Evolutionary conservation across 37 sponge, comb jelly and placozoan genomes (phyloP).

Genomic region (Crambe crambe): DNA sequence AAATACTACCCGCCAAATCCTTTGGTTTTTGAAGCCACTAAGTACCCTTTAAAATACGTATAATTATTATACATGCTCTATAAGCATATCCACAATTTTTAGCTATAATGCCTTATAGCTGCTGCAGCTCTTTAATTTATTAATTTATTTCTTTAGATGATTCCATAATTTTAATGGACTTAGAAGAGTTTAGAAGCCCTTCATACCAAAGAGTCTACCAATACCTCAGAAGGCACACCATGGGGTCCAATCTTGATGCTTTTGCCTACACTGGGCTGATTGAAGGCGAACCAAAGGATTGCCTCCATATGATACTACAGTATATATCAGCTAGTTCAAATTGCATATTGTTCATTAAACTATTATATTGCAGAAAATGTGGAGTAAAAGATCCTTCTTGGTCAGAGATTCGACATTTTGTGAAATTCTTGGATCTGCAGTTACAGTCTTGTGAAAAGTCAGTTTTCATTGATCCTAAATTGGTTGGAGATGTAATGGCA

Average conservation of each 20-base stretch:
- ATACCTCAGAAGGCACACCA: slow-evolving; percentile 51
- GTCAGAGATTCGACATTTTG: slow-evolving; percentile 86
- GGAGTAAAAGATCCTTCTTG: slow-evolving; percentile 80
- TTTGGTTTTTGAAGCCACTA: no score
- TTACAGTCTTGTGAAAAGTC: slow-evolving; percentile 74
- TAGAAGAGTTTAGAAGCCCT: slow-evolving; percentile 37
- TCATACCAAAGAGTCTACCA: slow-evolving; percentile 71
- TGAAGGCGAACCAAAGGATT: slow-evolving; percentile 32
- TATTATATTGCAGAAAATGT: slow-evolving; percentile 58
- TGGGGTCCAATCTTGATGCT: slow-evolving; percentile 22
- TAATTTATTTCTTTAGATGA: not conserved
- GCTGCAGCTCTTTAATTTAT: not conserved
- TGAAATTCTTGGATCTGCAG: slow-evolving; percentile 79
- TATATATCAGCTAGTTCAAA: slow-evolving; percentile 17
- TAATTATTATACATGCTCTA: no score
- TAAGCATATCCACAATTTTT: no score
- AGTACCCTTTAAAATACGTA: no score
- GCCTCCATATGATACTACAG: slow-evolving; percentile 46
- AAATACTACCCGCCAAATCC: no score
- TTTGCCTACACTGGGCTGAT: slow-evolving; percentile 37
- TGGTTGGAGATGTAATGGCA: slow-evolving; percentile 53
- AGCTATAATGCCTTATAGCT: not conserved
- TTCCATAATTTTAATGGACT: slow-evolving; percentile 45
- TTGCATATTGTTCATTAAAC: no score
- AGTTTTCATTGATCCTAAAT: slow-evolving; percentile 48